Percentiles rank a stretch among this genome's conserved stretches.
Conservation (phyloP, 2,888 invertebrate genomes). For the Plebejus melissa region DNA sequence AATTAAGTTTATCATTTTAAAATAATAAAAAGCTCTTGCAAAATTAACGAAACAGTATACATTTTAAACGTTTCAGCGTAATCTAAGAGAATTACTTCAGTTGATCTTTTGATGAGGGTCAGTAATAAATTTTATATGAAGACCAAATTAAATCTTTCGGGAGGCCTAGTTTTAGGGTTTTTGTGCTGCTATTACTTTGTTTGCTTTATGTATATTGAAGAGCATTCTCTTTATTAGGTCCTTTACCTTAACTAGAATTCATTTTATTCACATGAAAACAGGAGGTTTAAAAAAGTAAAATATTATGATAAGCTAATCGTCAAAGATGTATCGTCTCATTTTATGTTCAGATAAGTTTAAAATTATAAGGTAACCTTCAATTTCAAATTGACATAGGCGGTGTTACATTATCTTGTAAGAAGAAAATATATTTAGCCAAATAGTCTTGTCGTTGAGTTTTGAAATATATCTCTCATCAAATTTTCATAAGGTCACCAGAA, state of each 20-base stretch:
- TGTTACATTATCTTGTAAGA: too few relatives aligned
- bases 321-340: too few relatives aligned
- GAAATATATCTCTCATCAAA: too few relatives aligned
- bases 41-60: constrained; percentile 1
- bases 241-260: not conserved
- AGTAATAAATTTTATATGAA: constrained; percentile 22
- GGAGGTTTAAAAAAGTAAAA: too few relatives aligned
- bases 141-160: constrained; percentile 23
- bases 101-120: constrained; percentile 26
- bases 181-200: constrained; percentile 9
- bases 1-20: not conserved
- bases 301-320: too few relatives aligned
- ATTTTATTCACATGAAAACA: not conserved
- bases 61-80: constrained; percentile 15
- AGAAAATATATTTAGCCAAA: too few relatives aligned
- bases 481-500: too few relatives aligned
- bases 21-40: not conserved
- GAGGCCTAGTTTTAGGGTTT: constrained; percentile 22
- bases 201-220: not conserved
- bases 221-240: not conserved
- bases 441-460: too few relatives aligned
- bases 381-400: too few relatives aligned
- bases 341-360: too few relatives aligned
- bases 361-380: too few relatives aligned
- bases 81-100: not conserved